Conservation (phyloP, 2,113 vertebrate species). For the Brachyistius frenatus region DNA sequence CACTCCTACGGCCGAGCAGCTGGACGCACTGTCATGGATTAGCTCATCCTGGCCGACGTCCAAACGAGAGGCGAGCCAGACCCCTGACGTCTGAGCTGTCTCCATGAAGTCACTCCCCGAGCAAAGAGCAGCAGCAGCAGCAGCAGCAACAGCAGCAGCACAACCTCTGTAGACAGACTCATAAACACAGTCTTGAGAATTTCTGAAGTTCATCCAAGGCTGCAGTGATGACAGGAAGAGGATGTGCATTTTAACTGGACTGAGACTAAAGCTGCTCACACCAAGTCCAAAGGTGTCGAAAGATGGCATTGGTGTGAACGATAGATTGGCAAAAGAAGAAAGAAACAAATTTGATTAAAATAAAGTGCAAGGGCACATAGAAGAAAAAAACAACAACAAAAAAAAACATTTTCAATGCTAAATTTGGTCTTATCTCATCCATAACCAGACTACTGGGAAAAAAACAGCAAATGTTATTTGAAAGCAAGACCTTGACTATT, state of each 20-base stretch:
- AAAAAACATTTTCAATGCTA: constrained; percentile 39
- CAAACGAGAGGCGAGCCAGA: constrained; percentile 61
- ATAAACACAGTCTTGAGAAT: constrained; percentile 54
- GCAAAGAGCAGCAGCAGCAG: constrained; percentile 41
- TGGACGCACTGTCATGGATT: constrained; percentile 74
- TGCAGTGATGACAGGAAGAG: constrained; percentile 50
- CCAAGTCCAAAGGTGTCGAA: constrained; percentile 17
- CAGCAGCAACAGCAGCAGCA: constrained; percentile 16
- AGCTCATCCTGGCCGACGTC: constrained; percentile 78
- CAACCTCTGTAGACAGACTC: constrained; percentile 23
- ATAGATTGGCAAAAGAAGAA: constrained; percentile 4
- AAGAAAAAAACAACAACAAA: not conserved
- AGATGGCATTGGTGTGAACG: constrained; percentile 2
- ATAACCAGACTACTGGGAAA: constrained; percentile 31
- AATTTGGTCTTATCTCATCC: constrained; percentile 41
- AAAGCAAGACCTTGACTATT: constrained; percentile 45
- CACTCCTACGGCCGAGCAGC: constrained; percentile 57
- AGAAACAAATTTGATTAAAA: constrained; percentile 8
- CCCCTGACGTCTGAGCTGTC: constrained; percentile 53
- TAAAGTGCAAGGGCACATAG: not conserved
- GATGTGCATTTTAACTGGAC: constrained; percentile 18
- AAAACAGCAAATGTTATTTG: constrained; percentile 35
- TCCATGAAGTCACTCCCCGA: constrained; percentile 67
- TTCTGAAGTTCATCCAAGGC: constrained; percentile 55
- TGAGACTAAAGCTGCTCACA: constrained; percentile 4